Evolutionary conservation across 2,888 invertebrate genomes (phyloP), one percentile per base, ranked within the genome.

Genomic region (Apamea epomidion): DNA sequence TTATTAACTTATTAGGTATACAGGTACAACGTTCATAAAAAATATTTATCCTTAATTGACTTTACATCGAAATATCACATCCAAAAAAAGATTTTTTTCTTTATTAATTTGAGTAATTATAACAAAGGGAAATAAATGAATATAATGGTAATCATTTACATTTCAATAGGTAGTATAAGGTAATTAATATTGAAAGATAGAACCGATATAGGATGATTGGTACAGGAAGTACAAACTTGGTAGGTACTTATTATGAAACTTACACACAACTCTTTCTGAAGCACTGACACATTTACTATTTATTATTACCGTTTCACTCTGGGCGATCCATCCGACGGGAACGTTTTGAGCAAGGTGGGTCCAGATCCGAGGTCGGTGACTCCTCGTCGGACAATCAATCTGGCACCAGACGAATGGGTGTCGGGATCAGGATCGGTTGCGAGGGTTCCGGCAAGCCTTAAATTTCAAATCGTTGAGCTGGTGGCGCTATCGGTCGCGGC

Each of bases 41-140:
- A 67, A 80, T 73, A 54, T 70, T 8, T 45, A 67, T 58, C 21
- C 10, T n/a, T 73, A 76, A 70, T 73, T 82, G 86, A 82, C 76
- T 70, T 82, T 45, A 42, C 16, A 69, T 58, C 67, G 45, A 65
- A 82, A 72, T 75, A 85, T 82, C 68, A 76, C 45, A 65, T 72
- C 18, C 25, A 58, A 70, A 54, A 78, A 21, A 4, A 62, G 18
- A 16, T 29, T 54, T 51, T 48, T 62, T 37, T 48, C 18, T 14
- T 21, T 7, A 45, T 12, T 58, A 18, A 21, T 29, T 37, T 37
- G 0, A n/a, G 5, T 45, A 32, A 79, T 32, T 16, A n/a, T 32
- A 32, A 78, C n/a, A 78, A 64, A 54, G 18, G 14, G 12, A 37
- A 68, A 37, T 18, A 48, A 60, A 60, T 60, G 12, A 18, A 0